Evolutionary conservation across 92 coral and sea anemone species (phyloP).

Genomic region (Palythoa grandis): DNA sequence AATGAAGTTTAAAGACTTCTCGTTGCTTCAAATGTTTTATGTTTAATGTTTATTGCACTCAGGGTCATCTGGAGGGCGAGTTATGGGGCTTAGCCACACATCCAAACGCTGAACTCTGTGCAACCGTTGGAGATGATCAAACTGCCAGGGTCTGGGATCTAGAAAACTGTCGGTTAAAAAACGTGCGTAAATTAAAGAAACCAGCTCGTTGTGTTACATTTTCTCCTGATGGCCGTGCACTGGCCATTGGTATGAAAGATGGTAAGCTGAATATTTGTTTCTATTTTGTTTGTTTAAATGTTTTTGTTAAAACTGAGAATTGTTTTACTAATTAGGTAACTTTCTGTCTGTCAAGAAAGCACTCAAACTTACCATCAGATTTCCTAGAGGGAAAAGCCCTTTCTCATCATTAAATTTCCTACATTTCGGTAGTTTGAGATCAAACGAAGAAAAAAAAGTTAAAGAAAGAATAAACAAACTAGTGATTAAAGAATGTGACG

Average conservation of each 20-base stretch:
- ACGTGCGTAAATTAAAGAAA: constrained; percentile 89
- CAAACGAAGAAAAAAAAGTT: no score
- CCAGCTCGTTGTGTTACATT: constrained; percentile 90
- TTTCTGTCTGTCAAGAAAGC: no score
- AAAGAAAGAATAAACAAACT: no score
- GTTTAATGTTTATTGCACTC: background rate
- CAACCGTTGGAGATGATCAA: constrained; percentile 96
- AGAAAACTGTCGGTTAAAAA: constrained; percentile 74
- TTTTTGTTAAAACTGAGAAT: no score
- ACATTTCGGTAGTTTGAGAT: no score
- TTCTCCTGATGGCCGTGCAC: constrained; percentile 96
- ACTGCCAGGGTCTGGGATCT: constrained; percentile 96
- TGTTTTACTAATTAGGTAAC: no score
- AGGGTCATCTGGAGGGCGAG: constrained; percentile 98
- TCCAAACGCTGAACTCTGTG: constrained; percentile 83
- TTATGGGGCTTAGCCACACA: constrained; percentile 97
- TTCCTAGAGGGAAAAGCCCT: no score
- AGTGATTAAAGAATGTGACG: no score
- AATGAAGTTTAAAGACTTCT: no score
- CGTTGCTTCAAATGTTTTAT: no score
- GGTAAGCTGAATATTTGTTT: constrained; percentile 58
- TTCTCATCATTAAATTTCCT: no score
- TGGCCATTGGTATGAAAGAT: constrained; percentile 95
- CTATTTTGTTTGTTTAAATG: background rate
- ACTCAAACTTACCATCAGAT: no score